phyloP scores from a whole-genome alignment of 2,113 vertebrate genomes.

The Sprattus sprattus region DNA sequence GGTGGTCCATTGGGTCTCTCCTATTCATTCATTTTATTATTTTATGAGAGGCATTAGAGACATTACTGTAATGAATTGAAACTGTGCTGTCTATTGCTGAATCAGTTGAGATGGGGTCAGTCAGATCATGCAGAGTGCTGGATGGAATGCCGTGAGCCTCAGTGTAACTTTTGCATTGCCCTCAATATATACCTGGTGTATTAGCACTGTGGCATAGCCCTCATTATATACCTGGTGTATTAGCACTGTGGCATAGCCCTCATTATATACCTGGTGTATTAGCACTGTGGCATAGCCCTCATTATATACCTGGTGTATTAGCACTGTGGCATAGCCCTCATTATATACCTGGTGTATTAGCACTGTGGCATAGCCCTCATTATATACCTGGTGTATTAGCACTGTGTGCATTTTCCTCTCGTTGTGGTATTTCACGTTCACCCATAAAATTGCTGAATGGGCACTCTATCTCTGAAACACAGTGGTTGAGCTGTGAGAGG shows the following conservation, averaged over 20 bases:
- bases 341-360: not conserved
- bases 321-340: not conserved
- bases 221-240: too few species aligned
- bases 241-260: not conserved
- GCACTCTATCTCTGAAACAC: not conserved
- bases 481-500: not conserved
- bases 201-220: too few species aligned
- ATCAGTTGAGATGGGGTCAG: not conserved
- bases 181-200: not conserved
- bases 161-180: not conserved
- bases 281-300: not conserved
- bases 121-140: not conserved
- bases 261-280: not conserved
- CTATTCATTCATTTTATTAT: not conserved
- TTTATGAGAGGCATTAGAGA: not conserved
- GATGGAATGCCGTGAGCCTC: not conserved
- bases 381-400: not conserved
- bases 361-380: not conserved
- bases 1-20: not conserved
- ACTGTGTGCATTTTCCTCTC: not conserved
- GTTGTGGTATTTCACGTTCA: not conserved
- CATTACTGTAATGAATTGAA: not conserved
- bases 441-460: not conserved
- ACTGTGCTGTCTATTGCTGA: not conserved
- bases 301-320: not conserved